Percentiles rank a stretch among this genome's conserved stretches.
phyloP scores from a whole-genome alignment of 1,140 invertebrate species.

The Drosophila repleta region DNA sequence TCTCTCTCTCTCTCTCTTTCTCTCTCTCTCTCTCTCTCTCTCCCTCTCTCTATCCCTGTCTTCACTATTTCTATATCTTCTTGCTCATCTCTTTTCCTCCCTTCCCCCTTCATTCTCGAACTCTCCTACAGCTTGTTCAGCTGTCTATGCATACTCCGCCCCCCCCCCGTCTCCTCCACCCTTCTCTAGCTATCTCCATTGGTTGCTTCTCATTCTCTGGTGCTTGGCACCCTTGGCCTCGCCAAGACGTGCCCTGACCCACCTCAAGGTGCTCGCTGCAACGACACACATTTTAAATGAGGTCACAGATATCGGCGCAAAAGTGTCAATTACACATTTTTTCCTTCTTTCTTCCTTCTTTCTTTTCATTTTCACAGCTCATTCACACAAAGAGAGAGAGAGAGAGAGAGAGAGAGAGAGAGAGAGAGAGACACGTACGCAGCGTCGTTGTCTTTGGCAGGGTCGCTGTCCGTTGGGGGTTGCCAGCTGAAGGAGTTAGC shows the following conservation, averaged over 20 bases:
- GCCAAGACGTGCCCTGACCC: slow-evolving; percentile 64
- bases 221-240: slow-evolving; percentile 29
- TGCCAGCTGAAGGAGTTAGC: slow-evolving; percentile 6
- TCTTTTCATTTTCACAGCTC: slow-evolving; percentile 4
- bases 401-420: slow-evolving; percentile 12
- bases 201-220: neutral
- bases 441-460: slow-evolving; percentile 8
- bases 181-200: neutral
- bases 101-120: no score
- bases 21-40: neutral
- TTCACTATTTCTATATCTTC: no score
- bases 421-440: slow-evolving; percentile 21
- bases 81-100: no score
- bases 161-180: neutral
- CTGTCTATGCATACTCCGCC: neutral
- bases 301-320: slow-evolving; percentile 76
- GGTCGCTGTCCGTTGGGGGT: slow-evolving; percentile 26
- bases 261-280: slow-evolving; percentile 70
- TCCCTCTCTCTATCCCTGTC: no score
- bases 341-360: slow-evolving; percentile 7
- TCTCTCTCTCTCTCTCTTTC: neutral
- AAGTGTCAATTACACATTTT: slow-evolving; percentile 77
- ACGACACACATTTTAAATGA: slow-evolving; percentile 77
- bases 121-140: neutral
- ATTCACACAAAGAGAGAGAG: slow-evolving; percentile 11